phyloP scores from a whole-genome alignment of 2,113 vertebrate species.

The Lophius piscatorius region DNA sequence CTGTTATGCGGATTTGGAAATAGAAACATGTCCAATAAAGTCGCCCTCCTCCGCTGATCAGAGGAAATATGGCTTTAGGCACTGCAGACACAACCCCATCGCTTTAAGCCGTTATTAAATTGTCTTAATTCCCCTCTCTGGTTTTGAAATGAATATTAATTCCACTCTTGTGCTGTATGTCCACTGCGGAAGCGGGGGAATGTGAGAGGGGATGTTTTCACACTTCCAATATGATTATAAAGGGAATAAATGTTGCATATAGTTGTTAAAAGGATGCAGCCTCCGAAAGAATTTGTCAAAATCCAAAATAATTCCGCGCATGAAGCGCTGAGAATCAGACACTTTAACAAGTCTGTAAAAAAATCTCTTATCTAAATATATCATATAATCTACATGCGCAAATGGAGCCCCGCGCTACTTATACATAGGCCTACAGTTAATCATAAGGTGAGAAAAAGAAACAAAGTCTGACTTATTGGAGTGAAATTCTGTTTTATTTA shows the following conservation, averaged over 20 bases:
- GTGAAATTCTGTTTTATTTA: too few relatives aligned
- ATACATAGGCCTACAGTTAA: too few relatives aligned
- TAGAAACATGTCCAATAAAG: constrained; percentile 76
- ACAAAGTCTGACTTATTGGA: too few relatives aligned
- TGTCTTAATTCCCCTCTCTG: constrained; percentile 69
- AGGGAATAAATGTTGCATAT: constrained; percentile 38
- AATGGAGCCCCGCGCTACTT: too few relatives aligned
- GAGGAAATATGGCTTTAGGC: constrained; percentile 74
- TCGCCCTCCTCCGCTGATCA: constrained; percentile 73
- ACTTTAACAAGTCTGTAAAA: not conserved
- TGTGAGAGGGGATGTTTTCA: constrained; percentile 29
- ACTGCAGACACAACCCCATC: constrained; percentile 58
- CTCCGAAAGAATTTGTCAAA: constrained; percentile 4
- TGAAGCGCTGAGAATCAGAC: not conserved
- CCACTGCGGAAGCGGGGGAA: constrained; percentile 27
- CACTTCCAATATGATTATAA: constrained; percentile 45
- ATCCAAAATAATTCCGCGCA: constrained; percentile 15
- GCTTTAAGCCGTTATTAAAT: constrained; percentile 72
- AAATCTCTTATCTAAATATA: not conserved
- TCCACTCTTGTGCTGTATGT: constrained; percentile 61
- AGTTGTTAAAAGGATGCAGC: constrained; percentile 21
- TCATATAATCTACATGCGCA: not conserved
- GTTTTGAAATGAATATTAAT: constrained; percentile 61
- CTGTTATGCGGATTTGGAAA: constrained; percentile 78
- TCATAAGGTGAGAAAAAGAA: too few relatives aligned